Evolutionary conservation across 2,113 vertebrate genomes (phyloP).

Genomic region (Chlorocebus sabaeus): DNA sequence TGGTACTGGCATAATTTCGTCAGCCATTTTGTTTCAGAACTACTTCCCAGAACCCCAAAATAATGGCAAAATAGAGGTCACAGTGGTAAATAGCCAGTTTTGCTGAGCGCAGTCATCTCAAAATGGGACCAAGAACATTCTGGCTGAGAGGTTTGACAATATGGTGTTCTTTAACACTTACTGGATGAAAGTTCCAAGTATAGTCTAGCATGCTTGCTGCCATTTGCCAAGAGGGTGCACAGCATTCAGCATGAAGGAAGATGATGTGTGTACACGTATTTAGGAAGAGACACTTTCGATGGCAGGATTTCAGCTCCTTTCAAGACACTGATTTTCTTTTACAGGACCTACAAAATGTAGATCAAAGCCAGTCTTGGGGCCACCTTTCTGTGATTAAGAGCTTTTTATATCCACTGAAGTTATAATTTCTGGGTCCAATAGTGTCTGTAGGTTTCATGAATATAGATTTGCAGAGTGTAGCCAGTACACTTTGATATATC

Average conservation of each 20-base stretch:
- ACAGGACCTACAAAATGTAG: background rate
- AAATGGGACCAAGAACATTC: background rate
- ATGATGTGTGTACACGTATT: background rate
- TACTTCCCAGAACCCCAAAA: background rate
- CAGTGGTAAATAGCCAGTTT: background rate
- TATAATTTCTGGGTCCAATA: background rate
- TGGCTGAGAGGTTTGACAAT: background rate
- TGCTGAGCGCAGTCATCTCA: background rate
- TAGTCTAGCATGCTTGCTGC: background rate
- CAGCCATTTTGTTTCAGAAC: background rate
- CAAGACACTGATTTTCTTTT: background rate
- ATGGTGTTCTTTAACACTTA: background rate
- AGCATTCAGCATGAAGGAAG: background rate
- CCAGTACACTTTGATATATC: background rate
- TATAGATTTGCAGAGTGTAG: background rate
- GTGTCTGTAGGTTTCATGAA: background rate
- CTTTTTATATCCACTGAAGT: background rate
- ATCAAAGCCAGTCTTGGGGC: background rate
- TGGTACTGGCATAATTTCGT: background rate
- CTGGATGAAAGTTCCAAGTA: background rate
- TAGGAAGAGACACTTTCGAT: background rate
- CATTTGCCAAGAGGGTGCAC: background rate
- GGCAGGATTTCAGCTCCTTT: background rate
- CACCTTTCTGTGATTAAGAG: background rate
- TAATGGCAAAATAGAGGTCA: background rate